Evolutionary conservation across 2,797 vertebrate genomes (phyloP).

Genomic region (Chaunax sp.): DNA sequence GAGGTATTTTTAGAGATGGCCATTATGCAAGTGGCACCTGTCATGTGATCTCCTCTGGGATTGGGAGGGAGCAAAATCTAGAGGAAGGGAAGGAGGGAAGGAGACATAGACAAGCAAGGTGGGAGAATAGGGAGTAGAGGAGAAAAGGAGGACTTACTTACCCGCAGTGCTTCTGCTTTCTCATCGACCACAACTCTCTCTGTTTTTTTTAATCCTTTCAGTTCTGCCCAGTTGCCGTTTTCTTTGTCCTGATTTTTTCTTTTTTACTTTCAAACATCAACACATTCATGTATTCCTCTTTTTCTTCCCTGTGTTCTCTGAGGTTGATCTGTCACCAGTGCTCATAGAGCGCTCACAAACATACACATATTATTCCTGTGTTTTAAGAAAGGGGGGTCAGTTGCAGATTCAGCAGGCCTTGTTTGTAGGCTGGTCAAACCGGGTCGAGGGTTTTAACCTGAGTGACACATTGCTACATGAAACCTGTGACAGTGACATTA

Average conservation of each 20-base stretch:
- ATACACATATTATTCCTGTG: not conserved
- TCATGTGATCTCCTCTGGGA: conserved; percentile 81
- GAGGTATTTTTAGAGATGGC: conserved; percentile 82
- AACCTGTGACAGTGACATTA: conserved; percentile 58
- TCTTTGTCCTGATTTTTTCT: not conserved
- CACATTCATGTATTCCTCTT: not conserved
- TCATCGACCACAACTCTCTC: not conserved
- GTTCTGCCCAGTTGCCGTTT: conserved; percentile 18
- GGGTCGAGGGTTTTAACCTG: conserved; percentile 32
- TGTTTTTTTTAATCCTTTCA: conserved; percentile 1
- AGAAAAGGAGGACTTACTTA: conserved; percentile 25
- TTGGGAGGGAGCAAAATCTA: conserved; percentile 57
- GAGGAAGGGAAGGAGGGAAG: conserved; percentile 42
- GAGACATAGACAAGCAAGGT: conserved; percentile 30
- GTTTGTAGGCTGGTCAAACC: conserved; percentile 38
- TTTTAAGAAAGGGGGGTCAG: conserved; percentile 18
- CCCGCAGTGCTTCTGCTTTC: conserved; percentile 24
- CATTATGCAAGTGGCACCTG: conserved; percentile 86
- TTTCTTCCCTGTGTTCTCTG: not conserved
- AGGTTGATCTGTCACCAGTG: not conserved
- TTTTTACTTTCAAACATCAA: not conserved
- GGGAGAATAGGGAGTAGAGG: conserved; percentile 28
- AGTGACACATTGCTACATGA: conserved; percentile 63
- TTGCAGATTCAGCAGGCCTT: conserved; percentile 19
- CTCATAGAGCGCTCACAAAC: not conserved